These are phyloP conservation scores for Morelia viridis DNA, from an alignment of 2,797 vertebrate genomes.

Conservation along the genomic window DNA sequence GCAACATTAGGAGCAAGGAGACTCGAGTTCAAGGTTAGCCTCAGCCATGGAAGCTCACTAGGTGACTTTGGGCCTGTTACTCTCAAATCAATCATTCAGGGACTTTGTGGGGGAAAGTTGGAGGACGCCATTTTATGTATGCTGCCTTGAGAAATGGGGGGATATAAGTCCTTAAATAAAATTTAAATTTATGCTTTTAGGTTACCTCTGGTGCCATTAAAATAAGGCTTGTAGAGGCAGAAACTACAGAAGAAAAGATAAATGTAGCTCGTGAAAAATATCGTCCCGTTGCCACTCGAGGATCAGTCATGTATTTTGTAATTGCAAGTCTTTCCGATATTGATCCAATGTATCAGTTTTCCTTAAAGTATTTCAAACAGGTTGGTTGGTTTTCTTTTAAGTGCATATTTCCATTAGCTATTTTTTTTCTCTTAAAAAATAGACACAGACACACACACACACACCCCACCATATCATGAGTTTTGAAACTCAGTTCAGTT, in stretches of 20 bases:
- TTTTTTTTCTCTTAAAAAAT: slow-evolving; percentile 14
- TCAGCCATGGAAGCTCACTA: not conserved
- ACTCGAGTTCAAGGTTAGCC: not conserved
- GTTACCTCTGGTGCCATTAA: slow-evolving; percentile 80
- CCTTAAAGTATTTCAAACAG: slow-evolving; percentile 88
- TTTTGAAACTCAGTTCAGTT: not conserved
- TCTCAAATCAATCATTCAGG: not conserved
- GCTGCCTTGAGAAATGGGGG: not conserved
- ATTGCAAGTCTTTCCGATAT: slow-evolving; percentile 83
- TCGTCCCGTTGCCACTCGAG: slow-evolving; percentile 76
- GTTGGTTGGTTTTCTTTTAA: slow-evolving; percentile 39
- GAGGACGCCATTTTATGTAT: not conserved
- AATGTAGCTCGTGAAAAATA: slow-evolving; percentile 78
- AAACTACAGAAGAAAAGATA: slow-evolving; percentile 80
- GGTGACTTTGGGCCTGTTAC: not conserved
- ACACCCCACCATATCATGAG: not conserved
- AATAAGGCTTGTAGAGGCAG: slow-evolving; percentile 77
- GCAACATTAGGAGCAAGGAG: not conserved
- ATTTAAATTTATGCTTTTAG: slow-evolving; percentile 55
- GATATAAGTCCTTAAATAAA: not conserved
- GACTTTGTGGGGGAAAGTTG: not conserved
- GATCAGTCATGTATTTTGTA: slow-evolving; percentile 82
- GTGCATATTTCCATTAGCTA: not conserved
- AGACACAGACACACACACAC: not conserved
- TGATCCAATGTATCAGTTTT: slow-evolving; percentile 85